These are phyloP conservation scores for Alcedo atthis DNA, from an alignment of 2,797 vertebrate genomes.

Conservation along the genomic window DNA sequence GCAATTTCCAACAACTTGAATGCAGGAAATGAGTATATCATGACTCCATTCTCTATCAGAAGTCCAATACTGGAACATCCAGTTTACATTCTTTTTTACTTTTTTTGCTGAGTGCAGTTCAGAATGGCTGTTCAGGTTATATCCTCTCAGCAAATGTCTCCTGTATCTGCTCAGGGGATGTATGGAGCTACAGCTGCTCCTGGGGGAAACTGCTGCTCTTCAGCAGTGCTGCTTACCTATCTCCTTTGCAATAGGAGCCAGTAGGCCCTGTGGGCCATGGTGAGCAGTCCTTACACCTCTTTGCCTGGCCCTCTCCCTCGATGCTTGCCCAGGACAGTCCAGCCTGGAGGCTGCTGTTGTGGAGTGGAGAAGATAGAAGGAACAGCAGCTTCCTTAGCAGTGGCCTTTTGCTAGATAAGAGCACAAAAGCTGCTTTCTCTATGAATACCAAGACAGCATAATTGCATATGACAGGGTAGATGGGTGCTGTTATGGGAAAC, in stretches of 20 bases:
- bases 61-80: background rate
- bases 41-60: background rate
- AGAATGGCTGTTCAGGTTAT: background rate
- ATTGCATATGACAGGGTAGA: no score
- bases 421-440: background rate
- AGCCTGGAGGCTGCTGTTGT: background rate
- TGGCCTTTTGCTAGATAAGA: background rate
- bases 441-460: rapidly evolving
- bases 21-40: background rate
- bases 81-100: background rate
- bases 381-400: background rate
- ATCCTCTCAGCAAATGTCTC: background rate
- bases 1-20: background rate
- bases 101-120: background rate
- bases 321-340: background rate
- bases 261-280: background rate
- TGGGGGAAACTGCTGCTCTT: background rate
- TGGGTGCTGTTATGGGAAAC: background rate
- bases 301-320: background rate
- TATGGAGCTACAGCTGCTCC: background rate
- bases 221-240: background rate
- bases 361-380: background rate
- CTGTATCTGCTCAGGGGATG: background rate
- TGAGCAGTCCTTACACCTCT: background rate
- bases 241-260: background rate